Evolutionary conservation across 2,797 vertebrate species (phyloP).

Genomic region (Xiphophorus birchmanni): DNA sequence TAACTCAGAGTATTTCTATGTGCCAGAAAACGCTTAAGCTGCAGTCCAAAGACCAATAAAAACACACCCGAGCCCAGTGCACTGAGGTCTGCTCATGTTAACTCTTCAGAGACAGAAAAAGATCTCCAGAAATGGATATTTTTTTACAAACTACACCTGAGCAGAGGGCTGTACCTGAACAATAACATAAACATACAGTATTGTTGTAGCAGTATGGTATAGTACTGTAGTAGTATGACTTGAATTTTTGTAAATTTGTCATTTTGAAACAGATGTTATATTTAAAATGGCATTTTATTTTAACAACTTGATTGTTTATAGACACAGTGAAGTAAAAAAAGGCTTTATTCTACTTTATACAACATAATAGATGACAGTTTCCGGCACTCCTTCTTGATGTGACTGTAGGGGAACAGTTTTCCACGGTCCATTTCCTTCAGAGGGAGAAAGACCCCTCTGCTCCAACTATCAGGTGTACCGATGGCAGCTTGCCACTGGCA

Average conservation of each 20-base stretch:
- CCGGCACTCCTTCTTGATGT: constrained; percentile 22
- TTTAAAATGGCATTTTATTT: neutral
- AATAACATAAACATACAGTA: constrained; percentile 27
- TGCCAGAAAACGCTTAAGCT: constrained; percentile 11
- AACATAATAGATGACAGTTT: constrained; percentile 15
- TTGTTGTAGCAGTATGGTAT: no score
- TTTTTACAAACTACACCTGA: constrained; percentile 29
- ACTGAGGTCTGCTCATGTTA: constrained; percentile 7
- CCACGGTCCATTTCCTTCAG: constrained; percentile 39
- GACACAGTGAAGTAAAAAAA: constrained; percentile 3
- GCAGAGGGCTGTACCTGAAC: constrained; percentile 23
- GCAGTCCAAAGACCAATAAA: constrained; percentile 44
- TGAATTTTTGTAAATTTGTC: constrained; percentile 14
- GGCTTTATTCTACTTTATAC: constrained; percentile 5
- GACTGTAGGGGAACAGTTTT: constrained; percentile 29
- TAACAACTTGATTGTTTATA: neutral
- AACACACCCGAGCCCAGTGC: constrained; percentile 37
- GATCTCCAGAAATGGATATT: constrained; percentile 4
- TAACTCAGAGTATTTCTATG: neutral
- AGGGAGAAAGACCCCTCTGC: constrained; percentile 50
- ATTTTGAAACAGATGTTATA: neutral
- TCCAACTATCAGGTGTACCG: constrained; percentile 55
- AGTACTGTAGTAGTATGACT: constrained; percentile 14
- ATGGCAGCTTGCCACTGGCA: constrained; percentile 62
- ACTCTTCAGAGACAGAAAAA: constrained; percentile 34